Conservation (phyloP, 1,140 invertebrate species). For the Drosophila ercepeae region DNA sequence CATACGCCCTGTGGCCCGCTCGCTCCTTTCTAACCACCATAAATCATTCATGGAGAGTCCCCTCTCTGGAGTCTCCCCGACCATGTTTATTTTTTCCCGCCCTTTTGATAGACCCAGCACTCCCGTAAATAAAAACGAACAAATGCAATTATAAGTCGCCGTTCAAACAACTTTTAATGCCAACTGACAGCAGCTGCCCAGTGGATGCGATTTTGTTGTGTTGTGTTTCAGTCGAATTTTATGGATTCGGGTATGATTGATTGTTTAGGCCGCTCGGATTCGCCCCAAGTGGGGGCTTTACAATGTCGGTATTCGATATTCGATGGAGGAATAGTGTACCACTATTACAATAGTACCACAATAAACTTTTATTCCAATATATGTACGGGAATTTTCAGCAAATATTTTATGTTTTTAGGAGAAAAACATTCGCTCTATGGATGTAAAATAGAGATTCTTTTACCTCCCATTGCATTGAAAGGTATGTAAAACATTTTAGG, state of each 20-base stretch:
- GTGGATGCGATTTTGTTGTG: slow-evolving; percentile 9
- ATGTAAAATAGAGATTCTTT: neutral
- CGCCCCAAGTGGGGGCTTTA: neutral
- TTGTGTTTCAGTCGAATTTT: slow-evolving; percentile 26
- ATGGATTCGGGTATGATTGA: slow-evolving; percentile 39
- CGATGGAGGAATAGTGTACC: neutral
- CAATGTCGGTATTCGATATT: neutral
- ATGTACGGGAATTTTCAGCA: neutral
- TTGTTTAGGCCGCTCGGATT: slow-evolving; percentile 13
- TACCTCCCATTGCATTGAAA: neutral
- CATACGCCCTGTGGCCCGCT: slow-evolving; percentile 59
- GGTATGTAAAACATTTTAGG: neutral
- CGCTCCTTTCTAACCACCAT: slow-evolving; percentile 15
- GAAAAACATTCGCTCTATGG: neutral
- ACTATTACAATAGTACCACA: neutral
- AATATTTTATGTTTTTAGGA: neutral
- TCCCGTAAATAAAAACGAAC: slow-evolving; percentile 33
- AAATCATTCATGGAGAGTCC: slow-evolving; percentile 17
- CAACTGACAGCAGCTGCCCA: slow-evolving; percentile 52
- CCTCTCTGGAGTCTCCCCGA: too few relatives aligned
- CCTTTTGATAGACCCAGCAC: neutral
- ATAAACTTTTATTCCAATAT: neutral
- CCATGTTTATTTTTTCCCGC: neutral
- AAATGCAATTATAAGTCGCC: slow-evolving; percentile 73
- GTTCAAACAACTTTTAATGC: slow-evolving; percentile 52